phyloP scores from a whole-genome alignment of 1,140 invertebrate genomes.

The Pristionchus pacificus region DNA sequence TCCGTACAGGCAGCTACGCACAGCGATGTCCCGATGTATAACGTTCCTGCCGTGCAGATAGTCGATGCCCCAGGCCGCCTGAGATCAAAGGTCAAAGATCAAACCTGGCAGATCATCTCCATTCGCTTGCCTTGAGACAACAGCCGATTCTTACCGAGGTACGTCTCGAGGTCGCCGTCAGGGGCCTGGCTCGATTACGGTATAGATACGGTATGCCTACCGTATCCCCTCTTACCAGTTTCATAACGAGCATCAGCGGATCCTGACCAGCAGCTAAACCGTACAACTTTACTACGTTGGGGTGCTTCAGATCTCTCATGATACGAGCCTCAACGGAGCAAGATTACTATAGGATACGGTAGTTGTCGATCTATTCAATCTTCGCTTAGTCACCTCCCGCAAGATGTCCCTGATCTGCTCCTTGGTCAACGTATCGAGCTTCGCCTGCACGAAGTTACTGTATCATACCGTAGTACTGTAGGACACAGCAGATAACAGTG shows the following conservation, averaged over 20 bases:
- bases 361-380: constrained; percentile 68
- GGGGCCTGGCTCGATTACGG: constrained; percentile 2
- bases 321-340: constrained; percentile 70
- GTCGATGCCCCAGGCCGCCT: constrained; percentile 86
- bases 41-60: constrained; percentile 89
- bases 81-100: background rate
- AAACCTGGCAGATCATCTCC: background rate
- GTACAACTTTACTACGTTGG: constrained; percentile 96
- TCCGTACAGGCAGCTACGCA: constrained; percentile 87
- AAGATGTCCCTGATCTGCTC: constrained; percentile 80
- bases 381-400: too few species aligned
- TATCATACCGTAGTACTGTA: too few species aligned
- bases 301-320: constrained; percentile 98
- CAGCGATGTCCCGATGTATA: constrained; percentile 90
- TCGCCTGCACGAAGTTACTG: too few species aligned
- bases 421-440: constrained; percentile 78
- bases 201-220: too few species aligned
- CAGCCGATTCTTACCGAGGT: background rate
- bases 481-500: too few species aligned
- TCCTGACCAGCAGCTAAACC: constrained; percentile 95
- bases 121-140: background rate
- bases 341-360: constrained; percentile 65
- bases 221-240: constrained; percentile 70
- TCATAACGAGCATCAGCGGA: constrained; percentile 98
- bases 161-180: background rate